Percentiles rank a stretch among this genome's conserved stretches.
Conservation (phyloP, 2,797 vertebrate species). For the Sarcophilus harrisii region DNA sequence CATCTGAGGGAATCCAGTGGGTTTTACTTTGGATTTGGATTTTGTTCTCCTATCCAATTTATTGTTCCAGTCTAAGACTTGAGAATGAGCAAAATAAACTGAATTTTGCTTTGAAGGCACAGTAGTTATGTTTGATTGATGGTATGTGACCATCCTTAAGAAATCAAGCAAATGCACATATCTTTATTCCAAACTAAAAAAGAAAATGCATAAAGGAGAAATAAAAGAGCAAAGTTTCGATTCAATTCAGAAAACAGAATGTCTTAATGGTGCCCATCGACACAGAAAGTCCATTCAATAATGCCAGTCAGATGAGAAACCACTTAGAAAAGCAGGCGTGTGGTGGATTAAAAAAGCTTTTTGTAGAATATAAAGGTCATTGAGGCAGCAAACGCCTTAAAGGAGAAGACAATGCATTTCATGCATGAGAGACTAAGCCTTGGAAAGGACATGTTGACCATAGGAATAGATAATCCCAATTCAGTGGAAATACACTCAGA, state of each 20-base stretch:
- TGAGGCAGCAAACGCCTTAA: conserved; percentile 82
- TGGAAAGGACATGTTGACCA: conserved; percentile 35
- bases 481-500: conserved; percentile 52
- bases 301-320: conserved; percentile 83
- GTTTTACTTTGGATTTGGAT: conserved; percentile 9
- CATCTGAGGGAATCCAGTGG: background rate
- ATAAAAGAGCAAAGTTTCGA: conserved; percentile 68
- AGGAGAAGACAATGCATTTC: conserved; percentile 79
- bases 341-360: conserved; percentile 83
- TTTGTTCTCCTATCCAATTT: background rate
- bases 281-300: conserved; percentile 81
- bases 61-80: background rate
- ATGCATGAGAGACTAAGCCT: conserved; percentile 54
- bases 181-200: conserved; percentile 70
- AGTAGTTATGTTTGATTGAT: background rate
- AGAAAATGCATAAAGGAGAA: conserved; percentile 48
- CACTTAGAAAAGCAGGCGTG: conserved; percentile 79
- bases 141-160: background rate
- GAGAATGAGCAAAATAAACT: background rate
- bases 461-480: conserved; percentile 51
- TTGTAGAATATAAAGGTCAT: conserved; percentile 84
- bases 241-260: conserved; percentile 69
- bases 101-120: background rate
- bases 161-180: background rate
- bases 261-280: conserved; percentile 83